A percentile compares a stretch with the other conserved stretches of the same genome.
These are phyloP conservation scores for Microtus oregoni DNA, from an alignment of 2,113 vertebrate genomes.

Conservation along the genomic window DNA sequence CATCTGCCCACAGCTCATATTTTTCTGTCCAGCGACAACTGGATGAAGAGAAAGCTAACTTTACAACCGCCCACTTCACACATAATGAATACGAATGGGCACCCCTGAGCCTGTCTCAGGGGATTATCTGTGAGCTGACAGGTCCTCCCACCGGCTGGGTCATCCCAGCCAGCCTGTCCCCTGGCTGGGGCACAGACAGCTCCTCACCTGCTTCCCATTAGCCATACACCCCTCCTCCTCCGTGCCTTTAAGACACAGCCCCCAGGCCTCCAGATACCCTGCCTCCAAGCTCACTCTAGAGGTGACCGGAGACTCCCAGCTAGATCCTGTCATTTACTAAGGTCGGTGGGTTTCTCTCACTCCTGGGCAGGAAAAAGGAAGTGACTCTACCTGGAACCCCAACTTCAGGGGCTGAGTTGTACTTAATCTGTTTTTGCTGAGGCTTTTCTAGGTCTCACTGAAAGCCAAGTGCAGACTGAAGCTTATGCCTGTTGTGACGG, in stretches of 20 bases:
- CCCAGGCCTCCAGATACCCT: constrained; percentile 23
- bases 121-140: constrained; percentile 75
- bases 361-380: background rate
- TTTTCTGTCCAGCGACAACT: constrained; percentile 84
- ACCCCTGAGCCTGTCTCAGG: constrained; percentile 68
- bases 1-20: constrained; percentile 85
- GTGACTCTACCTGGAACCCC: background rate
- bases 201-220: constrained; percentile 81
- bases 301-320: background rate
- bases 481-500: background rate
- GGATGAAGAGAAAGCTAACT: constrained; percentile 86
- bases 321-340: background rate
- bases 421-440: background rate
- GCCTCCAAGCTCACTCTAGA: background rate
- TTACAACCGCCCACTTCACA: constrained; percentile 82
- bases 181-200: constrained; percentile 32
- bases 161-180: constrained; percentile 54
- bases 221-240: constrained; percentile 18
- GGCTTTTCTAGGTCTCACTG: background rate
- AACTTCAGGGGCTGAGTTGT: background rate
- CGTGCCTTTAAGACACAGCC: background rate
- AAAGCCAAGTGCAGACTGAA: background rate
- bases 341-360: background rate
- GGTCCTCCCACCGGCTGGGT: constrained; percentile 64
- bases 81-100: constrained; percentile 83